Base-by-base conservation (phyloP, 1,140 invertebrate genomes). In the Hyles euphorbiae region DNA sequence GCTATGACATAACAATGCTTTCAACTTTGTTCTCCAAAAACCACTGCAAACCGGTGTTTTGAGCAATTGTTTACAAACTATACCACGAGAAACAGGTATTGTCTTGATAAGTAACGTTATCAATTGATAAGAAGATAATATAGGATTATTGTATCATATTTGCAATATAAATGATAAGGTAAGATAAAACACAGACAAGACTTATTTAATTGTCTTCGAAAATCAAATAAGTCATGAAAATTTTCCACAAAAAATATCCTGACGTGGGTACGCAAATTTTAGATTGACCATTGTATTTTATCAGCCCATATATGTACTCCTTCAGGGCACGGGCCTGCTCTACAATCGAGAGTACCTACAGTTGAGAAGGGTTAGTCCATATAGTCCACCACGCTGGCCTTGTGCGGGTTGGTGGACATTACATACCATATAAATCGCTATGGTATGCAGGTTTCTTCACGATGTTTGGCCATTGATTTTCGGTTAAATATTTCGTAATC, bases 121-220 rank as follows among this genome's bases (percentile, higher is more conserved):
- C n/a, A 48, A 47, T 12, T 58, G 66, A 64, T 61, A 64, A 58
- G 43, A 32, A 49, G 49, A 58, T 58, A 43, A 61, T 53, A 63
- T 45, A 50, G 57, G 45, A 51, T 63, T 46, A 60, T 34, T 55
- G 45, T 45, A 48, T 43, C 33, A 45, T 58, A 22, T 22, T 22
- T 22, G 22, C 22, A 11, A 49, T 11, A 5, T 9, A 11, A 40
- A 36, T 4, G 12, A 53, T 53, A 53, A 34, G 34, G 34, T 34
- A 11, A 53, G 52, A 53, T 53, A 53, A 44, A 53, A 53, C 5
- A n/a, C 3, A 34, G 8, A 52, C 50, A 34, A 34, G 1, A n/a
- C 33, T 11, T 52, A n/a, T n/a, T 52, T 52, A 52, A 33, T 52
- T 52, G 10, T 34, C 7, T 52, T 52, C 2, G 48, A 3, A 3